phyloP scores from a whole-genome alignment of 2,113 vertebrate species.

The Fregata magnificens region DNA sequence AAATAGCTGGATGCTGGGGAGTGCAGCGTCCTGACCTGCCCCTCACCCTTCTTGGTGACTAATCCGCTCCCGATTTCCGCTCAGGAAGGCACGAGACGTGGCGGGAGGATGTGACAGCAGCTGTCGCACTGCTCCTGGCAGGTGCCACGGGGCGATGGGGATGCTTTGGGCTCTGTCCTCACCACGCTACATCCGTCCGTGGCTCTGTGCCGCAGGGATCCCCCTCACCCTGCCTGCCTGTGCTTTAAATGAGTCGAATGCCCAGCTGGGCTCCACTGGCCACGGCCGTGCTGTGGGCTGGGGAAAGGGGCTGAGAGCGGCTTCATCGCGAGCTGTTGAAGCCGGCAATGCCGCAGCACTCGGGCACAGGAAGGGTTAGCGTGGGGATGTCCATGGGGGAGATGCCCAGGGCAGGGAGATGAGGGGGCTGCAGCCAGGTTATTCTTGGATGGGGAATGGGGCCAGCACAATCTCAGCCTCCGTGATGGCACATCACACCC shows the following conservation, averaged over 20 bases:
- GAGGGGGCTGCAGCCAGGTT: not conserved
- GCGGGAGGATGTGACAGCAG: slow-evolving; percentile 1
- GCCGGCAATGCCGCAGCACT: accelerated
- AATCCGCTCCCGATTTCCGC: not conserved
- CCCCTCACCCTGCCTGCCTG: not conserved
- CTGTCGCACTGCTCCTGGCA: not conserved
- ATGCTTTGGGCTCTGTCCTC: not conserved
- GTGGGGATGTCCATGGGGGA: not conserved
- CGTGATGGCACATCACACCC: not conserved
- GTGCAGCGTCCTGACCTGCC: not conserved
- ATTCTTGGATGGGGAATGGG: not conserved
- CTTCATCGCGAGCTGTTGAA: accelerated
- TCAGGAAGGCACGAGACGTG: not conserved
- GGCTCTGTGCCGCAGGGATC: not conserved
- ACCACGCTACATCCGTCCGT: accelerated
- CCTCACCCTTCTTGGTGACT: not conserved
- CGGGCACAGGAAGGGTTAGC: not conserved
- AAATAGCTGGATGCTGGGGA: not conserved
- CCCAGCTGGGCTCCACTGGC: accelerated
- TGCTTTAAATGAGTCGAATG: not conserved
- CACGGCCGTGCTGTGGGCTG: accelerated
- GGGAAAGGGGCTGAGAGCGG: not conserved
- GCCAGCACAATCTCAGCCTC: not conserved
- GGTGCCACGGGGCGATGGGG: not conserved
- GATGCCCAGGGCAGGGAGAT: not conserved